phyloP scores from a whole-genome alignment of 2,797 vertebrate genomes.

The Thalassophryne amazonica region DNA sequence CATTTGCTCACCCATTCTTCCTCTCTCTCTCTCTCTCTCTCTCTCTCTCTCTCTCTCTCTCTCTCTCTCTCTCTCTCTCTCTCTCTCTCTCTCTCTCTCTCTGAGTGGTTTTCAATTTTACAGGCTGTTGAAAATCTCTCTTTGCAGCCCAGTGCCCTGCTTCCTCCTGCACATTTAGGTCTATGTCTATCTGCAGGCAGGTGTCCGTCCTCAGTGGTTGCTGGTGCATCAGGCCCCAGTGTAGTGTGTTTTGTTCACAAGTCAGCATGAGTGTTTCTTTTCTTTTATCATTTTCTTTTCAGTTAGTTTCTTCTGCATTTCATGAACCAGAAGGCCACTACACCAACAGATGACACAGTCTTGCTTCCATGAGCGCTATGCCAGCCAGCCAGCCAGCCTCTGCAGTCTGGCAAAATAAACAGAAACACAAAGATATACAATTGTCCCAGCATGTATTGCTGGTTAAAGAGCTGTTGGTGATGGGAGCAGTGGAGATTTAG shows the following conservation, averaged over 20 bases:
- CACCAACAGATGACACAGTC: slow-evolving; percentile 21
- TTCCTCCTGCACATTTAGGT: slow-evolving; percentile 24
- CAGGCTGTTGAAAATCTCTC: slow-evolving; percentile 49
- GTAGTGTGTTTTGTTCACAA: slow-evolving; percentile 18
- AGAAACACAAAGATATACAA: slow-evolving; percentile 10
- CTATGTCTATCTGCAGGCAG: slow-evolving; percentile 13
- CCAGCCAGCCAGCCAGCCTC: slow-evolving; percentile 21
- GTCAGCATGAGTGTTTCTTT: slow-evolving; percentile 27
- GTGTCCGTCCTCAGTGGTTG: slow-evolving; percentile 17
- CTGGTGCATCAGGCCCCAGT: slow-evolving; percentile 4
- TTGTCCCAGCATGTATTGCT: slow-evolving; percentile 5
- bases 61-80: neutral
- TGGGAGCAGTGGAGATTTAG: slow-evolving; percentile 1
- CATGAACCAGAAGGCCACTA: slow-evolving; percentile 28
- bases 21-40: neutral
- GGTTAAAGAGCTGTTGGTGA: slow-evolving; percentile 19
- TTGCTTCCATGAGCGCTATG: neutral
- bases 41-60: neutral
- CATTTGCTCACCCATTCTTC: neutral
- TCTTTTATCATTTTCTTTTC: neutral
- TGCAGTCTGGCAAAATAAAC: slow-evolving; percentile 19
- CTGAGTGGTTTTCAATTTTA: slow-evolving; percentile 38
- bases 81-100: neutral
- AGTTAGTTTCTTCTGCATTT: neutral
- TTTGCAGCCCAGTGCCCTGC: slow-evolving; percentile 39